These are phyloP conservation scores for Sander lucioperca DNA, from an alignment of 2,113 vertebrate species.

Conservation along the genomic window DNA sequence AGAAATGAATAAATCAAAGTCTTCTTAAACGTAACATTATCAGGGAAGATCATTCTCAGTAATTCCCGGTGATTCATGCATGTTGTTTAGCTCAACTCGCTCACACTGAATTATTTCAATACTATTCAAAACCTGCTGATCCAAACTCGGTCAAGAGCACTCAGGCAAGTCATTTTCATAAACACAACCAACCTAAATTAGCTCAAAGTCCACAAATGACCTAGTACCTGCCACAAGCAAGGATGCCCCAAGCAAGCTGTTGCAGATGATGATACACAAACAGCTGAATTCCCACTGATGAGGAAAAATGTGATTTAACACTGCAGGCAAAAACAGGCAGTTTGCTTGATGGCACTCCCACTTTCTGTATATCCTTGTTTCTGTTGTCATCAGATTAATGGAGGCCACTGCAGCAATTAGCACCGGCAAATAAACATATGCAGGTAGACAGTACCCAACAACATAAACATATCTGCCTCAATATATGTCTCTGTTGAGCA, in stretches of 20 bases:
- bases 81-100: neutral
- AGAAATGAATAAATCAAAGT: neutral
- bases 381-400: constrained; percentile 39
- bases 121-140: constrained; percentile 7
- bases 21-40: neutral
- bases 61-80: neutral
- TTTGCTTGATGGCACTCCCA: constrained; percentile 34
- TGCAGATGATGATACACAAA: neutral
- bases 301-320: neutral
- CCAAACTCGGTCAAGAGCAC: neutral
- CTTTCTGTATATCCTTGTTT: constrained; percentile 19
- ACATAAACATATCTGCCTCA: no score
- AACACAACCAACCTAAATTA: neutral
- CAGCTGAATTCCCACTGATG: neutral
- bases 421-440: constrained; percentile 8
- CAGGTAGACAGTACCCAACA: neutral
- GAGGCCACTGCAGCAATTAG: constrained; percentile 23
- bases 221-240: neutral
- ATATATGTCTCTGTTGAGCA: neutral
- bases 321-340: neutral
- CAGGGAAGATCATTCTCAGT: neutral
- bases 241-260: neutral
- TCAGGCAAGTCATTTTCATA: neutral
- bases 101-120: constrained; percentile 17
- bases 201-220: neutral